phyloP scores from a whole-genome alignment of 1,140 invertebrate species.

The Tetragonula clypearis region DNA sequence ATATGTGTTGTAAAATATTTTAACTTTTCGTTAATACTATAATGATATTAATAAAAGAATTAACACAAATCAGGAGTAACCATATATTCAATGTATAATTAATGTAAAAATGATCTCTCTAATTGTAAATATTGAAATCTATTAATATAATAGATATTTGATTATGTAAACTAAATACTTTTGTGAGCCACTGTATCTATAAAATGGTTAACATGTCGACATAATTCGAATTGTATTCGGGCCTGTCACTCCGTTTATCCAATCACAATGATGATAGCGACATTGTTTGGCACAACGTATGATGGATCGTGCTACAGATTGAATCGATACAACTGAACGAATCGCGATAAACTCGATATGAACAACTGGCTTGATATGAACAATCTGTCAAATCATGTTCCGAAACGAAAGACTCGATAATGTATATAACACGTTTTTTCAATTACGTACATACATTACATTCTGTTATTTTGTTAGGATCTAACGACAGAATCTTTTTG shows the following conservation, averaged over 20 bases:
- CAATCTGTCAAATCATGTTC: not conserved
- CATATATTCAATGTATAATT: no score
- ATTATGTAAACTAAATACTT: no score
- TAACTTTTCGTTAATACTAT: no score
- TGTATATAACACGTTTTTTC: not conserved
- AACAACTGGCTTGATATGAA: not conserved
- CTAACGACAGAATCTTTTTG: no score
- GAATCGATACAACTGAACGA: not conserved
- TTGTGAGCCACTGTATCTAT: not conserved
- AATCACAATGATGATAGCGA: not conserved
- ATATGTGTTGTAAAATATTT: no score
- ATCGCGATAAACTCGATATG: not conserved
- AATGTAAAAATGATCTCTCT: no score
- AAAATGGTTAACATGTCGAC: not conserved
- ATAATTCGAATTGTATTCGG: not conserved
- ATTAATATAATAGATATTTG: no score
- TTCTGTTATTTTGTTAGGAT: no score
- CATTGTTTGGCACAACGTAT: not conserved
- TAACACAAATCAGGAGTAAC: no score
- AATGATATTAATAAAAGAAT: no score
- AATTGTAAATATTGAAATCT: no score
- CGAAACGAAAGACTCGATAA: not conserved
- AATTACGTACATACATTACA: not conserved
- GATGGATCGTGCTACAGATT: conserved; percentile 13
- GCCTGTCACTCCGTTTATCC: conserved; percentile 6